Base-by-base conservation (phyloP, 2,113 vertebrate species). In the Synodontis membranacea region DNA sequence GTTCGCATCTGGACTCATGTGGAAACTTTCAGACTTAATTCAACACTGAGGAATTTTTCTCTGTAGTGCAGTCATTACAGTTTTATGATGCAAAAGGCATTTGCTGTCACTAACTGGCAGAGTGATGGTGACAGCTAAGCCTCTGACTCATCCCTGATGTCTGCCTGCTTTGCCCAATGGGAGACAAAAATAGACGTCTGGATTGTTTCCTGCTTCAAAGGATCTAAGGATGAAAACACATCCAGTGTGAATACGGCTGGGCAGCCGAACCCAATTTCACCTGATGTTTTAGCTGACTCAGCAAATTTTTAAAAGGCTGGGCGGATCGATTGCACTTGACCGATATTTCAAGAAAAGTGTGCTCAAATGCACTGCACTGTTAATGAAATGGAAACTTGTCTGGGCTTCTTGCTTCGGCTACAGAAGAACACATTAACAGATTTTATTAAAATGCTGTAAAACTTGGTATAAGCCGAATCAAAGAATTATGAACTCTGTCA, bases 121-220 rank as follows among this genome's bases (percentile, higher is more conserved):
- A 75, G 52, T 39, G 84, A 86, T 52, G 46, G 62, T 85, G 87
- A 85, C 78, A 88, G 58, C 92, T 92, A 88, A 91, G 89, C 84
- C 87, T 88, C 88, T 91, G 87, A 92, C 88, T 93, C 86, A 92
- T 88, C 90, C 90, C 80, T 89, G 86, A 86, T 58, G 84, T 89
- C 87, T 88, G 90, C 84, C 90, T 83, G 66, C 62, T 90, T 90
- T 89, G 83, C 91, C 91, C 68, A 88, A 84, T 90, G 87, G 46
- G 54, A 88, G 86, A 87, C 84, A 88, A 48, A 91, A 93, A 92
- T 91, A 92, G 80, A 89, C n/a, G 48, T 89, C 66, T 66, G 82
- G 64, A 88, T 90, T 46, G 91, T 89, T 91, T 46, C 56, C 62
- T 84, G 80, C 86, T 89, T 80, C 76, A 91, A 91, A 89, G 50